These are phyloP conservation scores for Crioceris asparagi DNA, from an alignment of 2,888 invertebrate species.

Conservation along the genomic window DNA sequence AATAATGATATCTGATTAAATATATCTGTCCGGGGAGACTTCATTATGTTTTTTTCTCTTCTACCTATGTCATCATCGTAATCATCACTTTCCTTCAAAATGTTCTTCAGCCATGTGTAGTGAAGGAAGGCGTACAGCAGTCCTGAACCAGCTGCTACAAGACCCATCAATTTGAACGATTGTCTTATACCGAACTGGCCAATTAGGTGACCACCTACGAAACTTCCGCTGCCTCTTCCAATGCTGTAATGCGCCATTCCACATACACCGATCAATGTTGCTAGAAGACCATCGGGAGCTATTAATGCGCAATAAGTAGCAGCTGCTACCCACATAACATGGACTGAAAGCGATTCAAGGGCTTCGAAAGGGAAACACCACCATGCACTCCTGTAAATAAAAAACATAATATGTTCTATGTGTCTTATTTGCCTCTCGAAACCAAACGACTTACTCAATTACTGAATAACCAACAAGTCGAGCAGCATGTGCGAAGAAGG, in stretches of 20 bases:
- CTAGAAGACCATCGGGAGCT: conserved; percentile 72
- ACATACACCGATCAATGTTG: conserved; percentile 76
- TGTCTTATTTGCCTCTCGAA: background rate
- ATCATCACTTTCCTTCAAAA: conserved; percentile 29
- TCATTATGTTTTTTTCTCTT: background rate
- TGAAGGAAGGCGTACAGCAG: conserved; percentile 59
- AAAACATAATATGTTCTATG: background rate
- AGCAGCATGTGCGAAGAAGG: conserved; percentile 75
- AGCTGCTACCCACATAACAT: conserved; percentile 85
- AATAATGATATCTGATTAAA: background rate
- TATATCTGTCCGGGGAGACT: background rate
- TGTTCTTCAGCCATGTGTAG: conserved; percentile 59
- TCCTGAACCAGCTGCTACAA: conserved; percentile 61
- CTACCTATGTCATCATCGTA: conserved; percentile 6
- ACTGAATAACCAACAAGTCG: conserved; percentile 75
- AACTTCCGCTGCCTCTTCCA: conserved; percentile 72
- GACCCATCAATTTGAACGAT: conserved; percentile 70
- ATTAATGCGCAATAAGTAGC: conserved; percentile 78
- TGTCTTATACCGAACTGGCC: conserved; percentile 64
- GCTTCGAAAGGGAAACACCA: conserved; percentile 85
- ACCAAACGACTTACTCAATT: conserved; percentile 56
- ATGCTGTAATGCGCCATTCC: conserved; percentile 86
- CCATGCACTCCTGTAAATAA: conserved; percentile 61
- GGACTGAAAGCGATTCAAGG: conserved; percentile 74
- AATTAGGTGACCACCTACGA: conserved; percentile 67